Evolutionary conservation across 1,140 invertebrate species (phyloP), one percentile per base, ranked within the genome.

Genomic region (Hyles vespertilio): DNA sequence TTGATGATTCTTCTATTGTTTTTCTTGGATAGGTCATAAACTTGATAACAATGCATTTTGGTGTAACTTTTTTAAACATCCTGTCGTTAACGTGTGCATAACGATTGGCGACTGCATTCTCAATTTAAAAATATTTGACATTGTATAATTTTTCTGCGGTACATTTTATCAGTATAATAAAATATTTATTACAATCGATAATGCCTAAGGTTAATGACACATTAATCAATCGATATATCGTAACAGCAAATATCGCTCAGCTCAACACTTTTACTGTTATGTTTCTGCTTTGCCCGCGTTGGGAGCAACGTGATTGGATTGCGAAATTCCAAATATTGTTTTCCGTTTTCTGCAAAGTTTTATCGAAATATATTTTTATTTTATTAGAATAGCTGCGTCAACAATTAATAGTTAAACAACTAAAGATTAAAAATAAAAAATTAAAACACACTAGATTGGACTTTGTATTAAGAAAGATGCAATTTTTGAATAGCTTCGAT

Each of bases 1-100:
- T 58, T 65, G 68, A 69, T 77, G 72, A 74, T 78, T 77, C 73
- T 77, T 72, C 71, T 71, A 87, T 88, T 88, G 81, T 88, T 84
- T 71, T 72, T 69, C 48, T 69, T 51, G 67, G 59, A 70, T 75
- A 48, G 45, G 54, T 48, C 67, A 69, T 56, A 65, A 65, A 61
- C 48, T 61, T 64, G 68, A 74, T 73, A 74, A 77, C 67, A 69
- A 61, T 61, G 61, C 60, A 48, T 58, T 65, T 67, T 67, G 67
- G 56, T 65, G 61, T 54, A 65, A 48, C 67, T 69, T 70, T 76
- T 77, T 77, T 70, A 67, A 53, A 77, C 79, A 77, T 84, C 79
- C 81, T 80, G 77, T 67, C 66, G 68, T 73, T 67, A 62, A 63
- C 62, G 50, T 32, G 58, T 33, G 56, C 22, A 34, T 56, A 48